These are phyloP conservation scores for Coreoperca whiteheadi DNA, from an alignment of 2,113 vertebrate species.

Conservation along the genomic window DNA sequence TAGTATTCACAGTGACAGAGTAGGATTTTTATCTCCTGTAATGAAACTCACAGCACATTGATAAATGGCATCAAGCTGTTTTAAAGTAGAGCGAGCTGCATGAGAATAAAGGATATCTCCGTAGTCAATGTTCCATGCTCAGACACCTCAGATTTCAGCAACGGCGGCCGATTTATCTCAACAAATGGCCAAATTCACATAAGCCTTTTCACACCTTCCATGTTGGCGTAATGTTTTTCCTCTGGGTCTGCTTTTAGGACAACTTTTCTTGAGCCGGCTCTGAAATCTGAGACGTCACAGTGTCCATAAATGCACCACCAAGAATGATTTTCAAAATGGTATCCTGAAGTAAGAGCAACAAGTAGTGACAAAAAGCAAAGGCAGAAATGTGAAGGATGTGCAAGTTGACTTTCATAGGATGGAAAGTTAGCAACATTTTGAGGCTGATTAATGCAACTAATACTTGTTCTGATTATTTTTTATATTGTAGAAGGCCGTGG, in stretches of 20 bases:
- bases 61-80: background rate
- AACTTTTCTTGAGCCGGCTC: background rate
- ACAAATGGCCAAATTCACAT: background rate
- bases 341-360: background rate
- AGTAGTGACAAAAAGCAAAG: background rate
- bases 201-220: background rate
- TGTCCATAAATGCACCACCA: background rate
- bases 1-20: background rate
- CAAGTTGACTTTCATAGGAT: background rate
- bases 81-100: too few relatives aligned
- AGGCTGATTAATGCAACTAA: background rate
- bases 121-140: background rate
- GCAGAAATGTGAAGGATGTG: background rate
- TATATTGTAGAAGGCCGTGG: background rate
- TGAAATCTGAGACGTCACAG: conserved; percentile 1
- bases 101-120: too few relatives aligned
- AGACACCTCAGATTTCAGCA: background rate
- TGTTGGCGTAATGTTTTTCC: background rate
- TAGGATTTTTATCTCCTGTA: background rate
- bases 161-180: background rate
- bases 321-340: background rate
- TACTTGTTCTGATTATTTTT: background rate
- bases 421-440: background rate
- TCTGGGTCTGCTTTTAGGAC: background rate
- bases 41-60: background rate